These are phyloP conservation scores for Drosophila auraria DNA, from an alignment of 1,140 invertebrate genomes.

Conservation along the genomic window DNA sequence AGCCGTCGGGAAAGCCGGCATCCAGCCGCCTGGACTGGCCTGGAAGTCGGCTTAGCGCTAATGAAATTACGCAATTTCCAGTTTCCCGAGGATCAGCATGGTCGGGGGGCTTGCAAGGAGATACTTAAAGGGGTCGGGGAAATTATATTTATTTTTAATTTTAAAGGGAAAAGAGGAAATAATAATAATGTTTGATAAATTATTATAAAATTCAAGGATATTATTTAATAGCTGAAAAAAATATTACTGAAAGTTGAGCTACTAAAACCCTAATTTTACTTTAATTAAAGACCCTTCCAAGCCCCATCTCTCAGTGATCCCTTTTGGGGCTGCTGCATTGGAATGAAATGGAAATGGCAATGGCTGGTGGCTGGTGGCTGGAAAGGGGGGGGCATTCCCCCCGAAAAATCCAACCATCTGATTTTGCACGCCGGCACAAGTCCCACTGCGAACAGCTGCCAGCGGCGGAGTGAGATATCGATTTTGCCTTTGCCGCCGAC, in stretches of 20 bases:
- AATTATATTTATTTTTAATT: neutral
- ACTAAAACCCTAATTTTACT: neutral
- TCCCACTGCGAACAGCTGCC: conserved; percentile 58
- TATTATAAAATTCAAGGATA: neutral
- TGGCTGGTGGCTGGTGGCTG: conserved; percentile 29
- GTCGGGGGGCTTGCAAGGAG: too few relatives aligned
- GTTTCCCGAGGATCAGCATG: conserved; percentile 18
- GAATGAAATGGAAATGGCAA: conserved; percentile 10
- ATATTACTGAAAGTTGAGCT: neutral
- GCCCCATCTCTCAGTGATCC: neutral
- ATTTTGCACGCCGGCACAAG: conserved; percentile 39
- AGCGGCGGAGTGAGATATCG: conserved; percentile 60
- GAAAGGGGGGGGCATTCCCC: conserved; percentile 2
- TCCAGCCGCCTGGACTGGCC: conserved; percentile 5
- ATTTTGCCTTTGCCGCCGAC: conserved; percentile 44
- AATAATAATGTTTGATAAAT: too few relatives aligned
- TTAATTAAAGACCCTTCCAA: neutral
- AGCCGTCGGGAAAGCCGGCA: conserved; percentile 47
- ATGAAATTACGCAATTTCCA: conserved; percentile 73
- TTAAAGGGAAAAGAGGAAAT: neutral
- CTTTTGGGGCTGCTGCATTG: conserved; percentile 5
- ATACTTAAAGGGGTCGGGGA: neutral
- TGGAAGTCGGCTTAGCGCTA: conserved; percentile 49
- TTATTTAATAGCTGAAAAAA: neutral
- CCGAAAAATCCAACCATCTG: conserved; percentile 49